phyloP scores from a whole-genome alignment of 2,113 vertebrate species.

The Petrocephalus zakoni region DNA sequence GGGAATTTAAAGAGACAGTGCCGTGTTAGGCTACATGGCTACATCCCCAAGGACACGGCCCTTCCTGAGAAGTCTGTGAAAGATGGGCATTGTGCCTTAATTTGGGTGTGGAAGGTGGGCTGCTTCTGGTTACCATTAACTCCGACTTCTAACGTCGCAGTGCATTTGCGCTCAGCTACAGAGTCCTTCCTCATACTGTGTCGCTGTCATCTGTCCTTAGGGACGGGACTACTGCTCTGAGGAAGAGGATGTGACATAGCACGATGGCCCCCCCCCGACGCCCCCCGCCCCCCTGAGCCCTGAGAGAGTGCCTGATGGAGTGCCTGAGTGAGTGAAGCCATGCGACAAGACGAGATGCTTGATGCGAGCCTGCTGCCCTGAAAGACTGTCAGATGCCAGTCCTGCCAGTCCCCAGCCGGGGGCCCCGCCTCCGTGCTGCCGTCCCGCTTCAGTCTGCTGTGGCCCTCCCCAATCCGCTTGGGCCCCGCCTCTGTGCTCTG shows the following conservation, averaged over 20 bases:
- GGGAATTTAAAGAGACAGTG: slow-evolving; percentile 43
- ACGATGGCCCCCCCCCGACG: slow-evolving; percentile 35
- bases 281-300: not conserved
- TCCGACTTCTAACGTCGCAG: not conserved
- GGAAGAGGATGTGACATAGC: slow-evolving; percentile 90
- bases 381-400: slow-evolving; percentile 5
- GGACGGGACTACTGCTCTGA: slow-evolving; percentile 93
- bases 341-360: not conserved
- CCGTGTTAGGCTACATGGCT: not conserved
- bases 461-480: not conserved
- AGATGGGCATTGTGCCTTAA: slow-evolving; percentile 1
- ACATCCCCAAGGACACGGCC: not conserved
- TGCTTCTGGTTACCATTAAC: not conserved
- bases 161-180: not conserved
- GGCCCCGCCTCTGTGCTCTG: not conserved
- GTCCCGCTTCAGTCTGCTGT: not conserved
- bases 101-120: slow-evolving; percentile 16
- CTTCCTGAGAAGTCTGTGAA: not conserved
- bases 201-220: slow-evolving; percentile 46
- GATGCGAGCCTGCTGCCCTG: slow-evolving; percentile 1
- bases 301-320: slow-evolving; percentile 36
- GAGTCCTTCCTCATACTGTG: not conserved
- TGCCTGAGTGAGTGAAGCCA: slow-evolving; percentile 34
- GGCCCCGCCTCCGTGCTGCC: not conserved
- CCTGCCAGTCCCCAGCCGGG: not conserved